Base-by-base conservation (phyloP, 2,888 invertebrate genomes). In the Synanthedon tipuliformis region DNA sequence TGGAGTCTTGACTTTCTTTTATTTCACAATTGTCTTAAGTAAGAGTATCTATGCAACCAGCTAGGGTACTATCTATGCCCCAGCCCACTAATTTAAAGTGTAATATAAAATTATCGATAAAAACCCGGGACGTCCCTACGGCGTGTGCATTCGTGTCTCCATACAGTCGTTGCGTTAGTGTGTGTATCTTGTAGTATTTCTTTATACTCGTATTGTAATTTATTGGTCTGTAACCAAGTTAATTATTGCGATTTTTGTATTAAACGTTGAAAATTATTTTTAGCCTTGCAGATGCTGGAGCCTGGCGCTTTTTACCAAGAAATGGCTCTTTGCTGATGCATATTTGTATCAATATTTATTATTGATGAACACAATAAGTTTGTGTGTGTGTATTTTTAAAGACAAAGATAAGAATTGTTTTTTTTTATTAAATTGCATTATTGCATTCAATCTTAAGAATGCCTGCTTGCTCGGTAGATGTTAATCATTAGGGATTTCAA, bases 161-260 rank as follows among this genome's bases (percentile, higher is more conserved):
- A 65, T 62, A 54, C 52, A 16, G 18, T 49, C 10, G 2, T 23
- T 40, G 40, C 50, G 49, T 41, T 5, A 57, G 74, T 78, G 73
- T 75, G 73, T 58, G 79, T 77, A 75, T 74, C 76, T 71, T 72
- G 75, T 79, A 74, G 78, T 79, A 81, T 81, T 86, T 85, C 83
- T 85, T 85, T 84, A 61, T 61, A 56, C 82, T 84, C 76, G 78
- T 81, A 83, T 86, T 83, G 87, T 86, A 84, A 87, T 87, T 86
- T 87, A 87, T 87, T 81, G 81, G 83, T 78, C 85, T 86, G 86
- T 85, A 86, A 85, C 85, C 78, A 85, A 84, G 85, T 86, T 86
- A 87, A 87, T 87, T 87, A 87, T 86, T 86, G 80, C 82, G 80
- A 87, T 87, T 87, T 87, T 87, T 86, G 86, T 85, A 86, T 86